These are phyloP conservation scores for Tineola bisselliella DNA, from an alignment of 2,888 invertebrate species.

Conservation along the genomic window DNA sequence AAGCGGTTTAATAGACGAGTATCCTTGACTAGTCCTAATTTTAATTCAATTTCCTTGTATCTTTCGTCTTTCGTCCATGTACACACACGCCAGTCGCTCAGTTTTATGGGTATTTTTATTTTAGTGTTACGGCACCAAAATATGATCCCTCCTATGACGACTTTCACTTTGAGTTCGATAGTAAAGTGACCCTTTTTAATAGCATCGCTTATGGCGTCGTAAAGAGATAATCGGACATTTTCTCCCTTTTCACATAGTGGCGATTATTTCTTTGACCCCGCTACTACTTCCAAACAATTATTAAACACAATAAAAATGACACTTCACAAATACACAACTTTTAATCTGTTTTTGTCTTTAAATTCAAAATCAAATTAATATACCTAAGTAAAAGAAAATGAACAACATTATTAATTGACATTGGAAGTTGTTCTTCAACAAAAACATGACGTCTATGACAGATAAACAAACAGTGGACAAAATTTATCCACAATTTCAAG, in stretches of 20 bases:
- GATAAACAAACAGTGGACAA: constrained; percentile 13
- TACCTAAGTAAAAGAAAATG: neutral
- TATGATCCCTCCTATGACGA: constrained; percentile 35
- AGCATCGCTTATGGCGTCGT: constrained; percentile 40
- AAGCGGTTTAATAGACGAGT: neutral
- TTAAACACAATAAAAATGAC: neutral
- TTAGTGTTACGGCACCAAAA: constrained; percentile 46
- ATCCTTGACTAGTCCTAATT: neutral
- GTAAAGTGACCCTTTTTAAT: constrained; percentile 46
- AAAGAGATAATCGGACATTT: constrained; percentile 42
- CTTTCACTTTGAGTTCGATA: constrained; percentile 32
- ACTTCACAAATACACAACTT: too few relatives aligned
- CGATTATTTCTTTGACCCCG: neutral
- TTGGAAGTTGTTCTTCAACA: constrained; percentile 9
- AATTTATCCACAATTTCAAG: constrained; percentile 11
- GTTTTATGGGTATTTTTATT: constrained; percentile 52
- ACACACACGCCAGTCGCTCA: constrained; percentile 10
- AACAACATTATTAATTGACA: constrained; percentile 10
- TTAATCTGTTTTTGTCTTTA: too few relatives aligned
- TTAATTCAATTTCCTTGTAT: constrained; percentile 3
- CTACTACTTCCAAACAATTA: neutral
- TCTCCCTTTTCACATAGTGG: constrained; percentile 23
- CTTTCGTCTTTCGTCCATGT: neutral
- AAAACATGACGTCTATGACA: constrained; percentile 13
- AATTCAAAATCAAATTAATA: too few relatives aligned